Evolutionary conservation across 2,888 invertebrate genomes (phyloP).

Genomic region (Gerris lacustris): DNA sequence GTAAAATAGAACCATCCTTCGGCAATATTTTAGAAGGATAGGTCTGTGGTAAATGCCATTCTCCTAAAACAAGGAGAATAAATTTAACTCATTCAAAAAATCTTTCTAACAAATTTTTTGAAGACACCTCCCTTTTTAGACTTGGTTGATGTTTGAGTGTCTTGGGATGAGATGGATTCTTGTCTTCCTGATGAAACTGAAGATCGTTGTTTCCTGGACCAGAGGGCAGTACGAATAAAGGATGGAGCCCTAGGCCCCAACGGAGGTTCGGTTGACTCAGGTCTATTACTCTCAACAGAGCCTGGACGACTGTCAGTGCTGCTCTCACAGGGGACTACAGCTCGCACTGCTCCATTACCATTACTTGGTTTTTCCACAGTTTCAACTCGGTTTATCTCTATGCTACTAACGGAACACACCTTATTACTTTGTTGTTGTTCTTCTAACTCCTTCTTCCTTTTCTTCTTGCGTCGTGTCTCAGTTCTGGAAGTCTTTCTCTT

Average conservation of each 20-base stretch:
- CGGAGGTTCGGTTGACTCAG: neutral
- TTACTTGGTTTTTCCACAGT: neutral
- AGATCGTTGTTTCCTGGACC: conserved; percentile 21
- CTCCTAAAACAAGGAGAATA: no score
- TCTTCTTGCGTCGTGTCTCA: conserved; percentile 40
- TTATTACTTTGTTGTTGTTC: conserved; percentile 20
- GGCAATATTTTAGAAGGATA: no score
- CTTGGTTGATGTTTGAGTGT: conserved; percentile 20
- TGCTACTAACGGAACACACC: conserved; percentile 13
- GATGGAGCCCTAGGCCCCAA: neutral
- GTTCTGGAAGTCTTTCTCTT: conserved; percentile 32
- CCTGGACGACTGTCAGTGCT: neutral
- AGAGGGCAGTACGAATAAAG: conserved; percentile 23
- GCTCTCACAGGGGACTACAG: neutral
- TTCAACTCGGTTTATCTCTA: neutral
- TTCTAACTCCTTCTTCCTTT: conserved; percentile 43
- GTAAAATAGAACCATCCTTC: no score
- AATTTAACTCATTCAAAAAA: conserved; percentile 43
- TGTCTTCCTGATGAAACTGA: conserved; percentile 33
- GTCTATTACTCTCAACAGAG: neutral
- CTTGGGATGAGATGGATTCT: conserved; percentile 27
- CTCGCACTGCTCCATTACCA: neutral
- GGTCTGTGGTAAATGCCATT: no score
- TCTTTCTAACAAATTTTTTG: conserved; percentile 65
- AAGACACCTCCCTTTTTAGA: conserved; percentile 52